Conservation (phyloP, 2,113 vertebrate genomes). For the Archilochus colubris region DNA sequence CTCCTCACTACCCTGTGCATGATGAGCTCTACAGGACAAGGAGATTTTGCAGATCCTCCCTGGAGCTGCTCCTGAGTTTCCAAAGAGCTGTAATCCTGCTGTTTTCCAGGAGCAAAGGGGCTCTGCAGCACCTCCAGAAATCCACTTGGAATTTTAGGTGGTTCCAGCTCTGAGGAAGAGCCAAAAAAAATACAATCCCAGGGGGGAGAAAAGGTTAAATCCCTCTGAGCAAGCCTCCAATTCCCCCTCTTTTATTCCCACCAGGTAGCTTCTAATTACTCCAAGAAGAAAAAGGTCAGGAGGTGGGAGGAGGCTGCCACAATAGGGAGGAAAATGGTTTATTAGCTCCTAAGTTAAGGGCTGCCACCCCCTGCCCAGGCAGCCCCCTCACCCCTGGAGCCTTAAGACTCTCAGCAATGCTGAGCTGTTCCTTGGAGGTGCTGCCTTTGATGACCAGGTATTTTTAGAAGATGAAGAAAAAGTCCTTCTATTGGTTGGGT, state of each 20-base stretch:
- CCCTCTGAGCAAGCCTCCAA: background rate
- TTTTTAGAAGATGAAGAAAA: too few species aligned
- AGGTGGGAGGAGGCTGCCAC: conserved; percentile 5
- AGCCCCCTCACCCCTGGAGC: background rate
- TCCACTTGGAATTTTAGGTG: background rate
- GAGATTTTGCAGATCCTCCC: background rate
- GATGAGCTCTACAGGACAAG: rapidly evolving
- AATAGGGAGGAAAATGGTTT: conserved; percentile 32
- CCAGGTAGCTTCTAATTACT: conserved; percentile 37
- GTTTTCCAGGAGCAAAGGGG: background rate
- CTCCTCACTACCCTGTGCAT: rapidly evolving
- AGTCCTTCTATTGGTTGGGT: rapidly evolving
- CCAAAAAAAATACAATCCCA: background rate
- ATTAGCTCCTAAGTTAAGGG: background rate
- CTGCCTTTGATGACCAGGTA: background rate
- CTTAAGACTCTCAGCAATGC: background rate
- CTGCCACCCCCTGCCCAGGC: background rate
- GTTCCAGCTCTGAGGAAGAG: background rate
- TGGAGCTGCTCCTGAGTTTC: background rate
- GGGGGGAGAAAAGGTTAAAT: background rate
- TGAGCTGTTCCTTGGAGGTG: background rate
- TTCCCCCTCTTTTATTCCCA: background rate
- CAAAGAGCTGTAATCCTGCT: background rate
- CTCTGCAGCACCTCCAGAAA: background rate
- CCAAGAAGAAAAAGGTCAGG: conserved; percentile 1